Evolutionary conservation across 2,797 vertebrate species (phyloP), one percentile per base, ranked within the genome.

Genomic region (Gastrophryne carolinensis): DNA sequence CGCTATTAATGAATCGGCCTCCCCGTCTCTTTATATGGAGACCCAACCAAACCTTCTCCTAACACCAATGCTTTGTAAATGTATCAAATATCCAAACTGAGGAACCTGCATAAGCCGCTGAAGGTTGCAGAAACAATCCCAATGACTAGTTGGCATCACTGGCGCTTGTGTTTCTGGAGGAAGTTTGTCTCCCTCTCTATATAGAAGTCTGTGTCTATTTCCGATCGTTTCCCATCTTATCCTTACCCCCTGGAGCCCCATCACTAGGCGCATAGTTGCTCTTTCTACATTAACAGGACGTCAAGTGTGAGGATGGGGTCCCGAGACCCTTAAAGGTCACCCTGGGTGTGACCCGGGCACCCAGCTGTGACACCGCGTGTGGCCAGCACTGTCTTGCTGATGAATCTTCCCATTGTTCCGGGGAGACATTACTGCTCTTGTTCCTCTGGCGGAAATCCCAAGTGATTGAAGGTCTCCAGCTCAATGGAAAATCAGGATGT

Each of bases 371-470:
- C 19, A 47, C 27, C 21, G 49, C 11, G 50, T 47, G 60, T 47
- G 71, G 24, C 35, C 4, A 17, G 12, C 35, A 49, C 50, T 32
- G 50, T 29, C 32, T 39, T 5, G 10, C 35, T 19, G 27, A 66
- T 66, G 29, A 75, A 34, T 10, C 15, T 13, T 4, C 4, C 32
- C 21, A 58, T 60, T 75, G 72, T 75, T 21, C 30, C 15, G 15
- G 1, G 17, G 23, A 56, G 53, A 75, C 72, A 75, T 39, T 47
- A 5, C 62, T 2, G 5, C 26, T 27, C 37, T 75, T 75, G 72
- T 75, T 60, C 72, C 34, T 39, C 29, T 7, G 57, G 23, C 72
- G 72, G 72, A 75, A 75, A 66, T 60, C 41, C 27, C n/a, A n/a
- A n/a, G n/a, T n/a, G n/a, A n/a, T n/a, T n/a, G n/a, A n/a, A n/a